These are phyloP conservation scores for Macrobrachium rosenbergii DNA, from an alignment of 1,140 invertebrate species.

Conservation along the genomic window DNA sequence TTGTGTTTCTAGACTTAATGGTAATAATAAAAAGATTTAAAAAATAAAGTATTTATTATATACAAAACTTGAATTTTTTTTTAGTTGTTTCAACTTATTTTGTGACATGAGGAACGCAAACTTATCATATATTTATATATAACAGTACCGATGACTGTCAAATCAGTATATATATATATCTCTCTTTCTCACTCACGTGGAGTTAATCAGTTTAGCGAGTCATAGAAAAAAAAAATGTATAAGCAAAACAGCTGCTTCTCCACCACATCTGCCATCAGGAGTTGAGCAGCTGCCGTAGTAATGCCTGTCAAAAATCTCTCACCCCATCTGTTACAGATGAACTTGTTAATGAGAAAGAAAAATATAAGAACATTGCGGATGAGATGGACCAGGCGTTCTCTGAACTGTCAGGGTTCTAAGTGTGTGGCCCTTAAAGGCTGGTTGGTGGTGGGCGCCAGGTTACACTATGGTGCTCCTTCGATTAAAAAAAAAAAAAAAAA, in stretches of 20 bases:
- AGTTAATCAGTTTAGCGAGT: too few relatives aligned
- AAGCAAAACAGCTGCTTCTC: too few relatives aligned
- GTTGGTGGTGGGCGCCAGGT: conserved; percentile 34
- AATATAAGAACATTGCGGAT: conserved; percentile 99
- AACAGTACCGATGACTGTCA: too few relatives aligned
- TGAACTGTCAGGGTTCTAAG: conserved; percentile 92
- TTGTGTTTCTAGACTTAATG: conserved; percentile 38
- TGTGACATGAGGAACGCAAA: too few relatives aligned
- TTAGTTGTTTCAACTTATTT: conserved; percentile 8
- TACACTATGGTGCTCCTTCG: too few relatives aligned
- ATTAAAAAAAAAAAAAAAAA: too few relatives aligned
- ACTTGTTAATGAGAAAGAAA: conserved; percentile 98
- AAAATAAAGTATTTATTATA: conserved; percentile 52
- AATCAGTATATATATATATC: too few relatives aligned
- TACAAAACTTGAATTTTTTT: conserved; percentile 11
- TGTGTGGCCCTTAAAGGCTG: conserved; percentile 43
- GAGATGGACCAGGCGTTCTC: conserved; percentile 98
- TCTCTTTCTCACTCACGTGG: too few relatives aligned
- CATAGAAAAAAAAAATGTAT: too few relatives aligned
- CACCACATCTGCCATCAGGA: background rate
- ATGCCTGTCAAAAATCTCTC: conserved; percentile 45
- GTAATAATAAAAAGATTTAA: conserved; percentile 12
- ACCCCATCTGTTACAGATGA: conserved; percentile 85
- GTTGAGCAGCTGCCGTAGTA: background rate
- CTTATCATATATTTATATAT: too few relatives aligned